Base-by-base conservation (phyloP, 2,888 invertebrate genomes). In the Tetranychus piercei region DNA sequence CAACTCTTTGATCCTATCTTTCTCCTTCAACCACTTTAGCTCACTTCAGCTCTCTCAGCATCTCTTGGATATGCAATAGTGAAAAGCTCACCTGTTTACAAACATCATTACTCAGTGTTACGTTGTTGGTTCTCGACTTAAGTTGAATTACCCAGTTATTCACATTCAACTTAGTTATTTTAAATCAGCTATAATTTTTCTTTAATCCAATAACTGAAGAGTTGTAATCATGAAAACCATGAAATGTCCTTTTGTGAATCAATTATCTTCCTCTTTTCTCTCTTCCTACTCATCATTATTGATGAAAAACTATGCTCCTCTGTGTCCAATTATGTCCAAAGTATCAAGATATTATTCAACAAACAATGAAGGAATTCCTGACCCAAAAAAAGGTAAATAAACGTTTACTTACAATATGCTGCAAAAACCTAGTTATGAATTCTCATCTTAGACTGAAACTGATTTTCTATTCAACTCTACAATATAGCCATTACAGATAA, bases 171-270 rank as follows among this genome's bases (percentile, higher is more conserved):
- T 55, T 55, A 2, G 7, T 6, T 55, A 55, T 15, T 55, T 2
- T 6, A 55, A 55, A 55, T 55, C 15, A 34, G 34, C 34, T 15
- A 55, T 55, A 9, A 9, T 55, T 55, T 55, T 9, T 7, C 3
- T 55, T 15, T 55, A 15, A 15, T 9, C 55, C 6, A 7, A 2
- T 55, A 55, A 55, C 15, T 7, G 15, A 6, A 55, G 55, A 7
- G 3, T 55, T 55, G 15, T 55, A 7, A 55, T 55, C 45, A n/a
- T 75, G 70, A 75, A 45, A 70, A 44, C 71, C 8, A 77, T 77
- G 77, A 67, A 74, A 70, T 77, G 77, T 72, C 77, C 77, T 66
- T 77, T 77, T 73, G 44, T 77, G 5, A 76, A 73, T 43, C 75
- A 75, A 72, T 71, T 77, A n/a, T 67, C 76, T 1, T 69, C 75